Percentiles rank a stretch among this genome's conserved stretches.
phyloP scores from a whole-genome alignment of 2,797 vertebrate species.

The Carapus acus region DNA sequence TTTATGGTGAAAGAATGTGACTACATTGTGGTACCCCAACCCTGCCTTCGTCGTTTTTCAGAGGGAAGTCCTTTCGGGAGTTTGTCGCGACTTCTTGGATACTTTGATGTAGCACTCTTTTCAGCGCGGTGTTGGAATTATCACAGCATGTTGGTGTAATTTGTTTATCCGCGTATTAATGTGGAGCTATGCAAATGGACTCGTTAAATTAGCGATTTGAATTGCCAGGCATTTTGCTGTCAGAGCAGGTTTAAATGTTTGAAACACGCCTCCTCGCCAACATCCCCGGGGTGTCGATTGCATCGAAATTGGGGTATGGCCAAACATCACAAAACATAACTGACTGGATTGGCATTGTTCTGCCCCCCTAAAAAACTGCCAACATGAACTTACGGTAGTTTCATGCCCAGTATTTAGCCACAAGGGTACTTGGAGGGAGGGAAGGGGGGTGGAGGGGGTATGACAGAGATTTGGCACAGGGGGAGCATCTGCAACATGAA shows the following conservation, averaged over 20 bases:
- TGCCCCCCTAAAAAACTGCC: constrained; percentile 34
- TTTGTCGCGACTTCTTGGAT: constrained; percentile 41
- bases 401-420: constrained; percentile 27
- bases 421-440: too few species aligned
- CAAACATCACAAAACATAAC: constrained; percentile 22
- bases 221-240: background rate
- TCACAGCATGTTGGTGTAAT: constrained; percentile 5
- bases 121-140: constrained; percentile 15
- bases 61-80: constrained; percentile 28
- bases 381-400: constrained; percentile 49
- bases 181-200: background rate
- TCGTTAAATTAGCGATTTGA: constrained; percentile 12
- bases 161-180: background rate
- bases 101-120: constrained; percentile 5
- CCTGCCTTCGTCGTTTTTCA: constrained; percentile 36
- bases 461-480: constrained; percentile 17
- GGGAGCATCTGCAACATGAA: constrained; percentile 52
- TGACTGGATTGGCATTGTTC: constrained; percentile 33
- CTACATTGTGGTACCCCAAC: constrained; percentile 53
- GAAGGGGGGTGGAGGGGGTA: too few species aligned
- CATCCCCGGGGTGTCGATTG: background rate
- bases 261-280: constrained; percentile 4
- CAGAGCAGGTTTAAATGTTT: background rate
- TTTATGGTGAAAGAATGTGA: constrained; percentile 68
- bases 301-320: background rate